Percentiles rank a stretch among this genome's conserved stretches.
Evolutionary conservation across 2,113 vertebrate genomes (phyloP).

Genomic region (Propithecus coquereli): DNA sequence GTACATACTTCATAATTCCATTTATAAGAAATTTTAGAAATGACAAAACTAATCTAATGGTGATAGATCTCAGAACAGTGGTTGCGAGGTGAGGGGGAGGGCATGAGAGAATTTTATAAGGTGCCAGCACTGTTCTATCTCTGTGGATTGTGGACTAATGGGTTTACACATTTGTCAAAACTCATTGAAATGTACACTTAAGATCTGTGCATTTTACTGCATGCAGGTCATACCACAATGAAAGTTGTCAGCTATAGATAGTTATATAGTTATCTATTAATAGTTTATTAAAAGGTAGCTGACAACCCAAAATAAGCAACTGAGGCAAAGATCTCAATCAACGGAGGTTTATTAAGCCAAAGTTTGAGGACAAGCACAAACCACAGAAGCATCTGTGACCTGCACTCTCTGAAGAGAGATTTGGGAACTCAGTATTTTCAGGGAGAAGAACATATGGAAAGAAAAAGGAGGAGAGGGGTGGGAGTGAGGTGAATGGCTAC

Average conservation of each 20-base stretch:
- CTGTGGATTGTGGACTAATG: background rate
- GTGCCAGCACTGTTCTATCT: background rate
- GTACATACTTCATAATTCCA: background rate
- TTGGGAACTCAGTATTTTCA: too few species aligned
- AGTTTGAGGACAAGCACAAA: too few species aligned
- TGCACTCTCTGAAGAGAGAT: too few species aligned
- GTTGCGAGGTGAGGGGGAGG: background rate
- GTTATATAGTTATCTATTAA: background rate
- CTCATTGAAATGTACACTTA: background rate
- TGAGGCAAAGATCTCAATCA: too few species aligned
- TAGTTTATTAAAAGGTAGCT: background rate
- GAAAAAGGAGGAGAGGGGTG: too few species aligned
- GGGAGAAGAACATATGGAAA: too few species aligned
- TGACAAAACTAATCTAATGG: background rate
- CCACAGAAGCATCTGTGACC: too few species aligned
- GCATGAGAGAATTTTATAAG: background rate
- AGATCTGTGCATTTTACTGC: background rate
- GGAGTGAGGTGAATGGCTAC: too few species aligned
- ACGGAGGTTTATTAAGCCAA: too few species aligned
- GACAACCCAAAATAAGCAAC: too few species aligned
- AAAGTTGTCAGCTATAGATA: background rate
- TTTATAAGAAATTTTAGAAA: background rate
- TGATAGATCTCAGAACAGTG: background rate
- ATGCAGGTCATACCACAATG: background rate
- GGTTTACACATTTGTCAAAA: background rate